Evolutionary conservation across 2,113 vertebrate species (phyloP).

Genomic region (Anoura caudifer): DNA sequence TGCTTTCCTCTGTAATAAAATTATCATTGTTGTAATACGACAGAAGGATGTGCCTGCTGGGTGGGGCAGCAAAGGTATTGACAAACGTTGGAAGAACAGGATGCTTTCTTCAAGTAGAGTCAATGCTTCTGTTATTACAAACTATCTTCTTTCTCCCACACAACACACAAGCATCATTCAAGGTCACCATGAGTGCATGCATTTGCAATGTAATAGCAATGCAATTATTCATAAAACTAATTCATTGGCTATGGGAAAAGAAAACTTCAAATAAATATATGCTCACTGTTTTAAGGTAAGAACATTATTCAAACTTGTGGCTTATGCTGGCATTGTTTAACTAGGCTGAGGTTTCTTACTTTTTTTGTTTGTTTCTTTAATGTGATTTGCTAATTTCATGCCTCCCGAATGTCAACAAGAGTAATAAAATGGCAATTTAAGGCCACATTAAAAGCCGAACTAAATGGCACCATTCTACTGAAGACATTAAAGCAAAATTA

Average conservation of each 20-base stretch:
- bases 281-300: constrained; percentile 67
- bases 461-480: constrained; percentile 74
- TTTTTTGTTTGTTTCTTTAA: constrained; percentile 72
- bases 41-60: not conserved
- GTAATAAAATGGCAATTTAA: constrained; percentile 84
- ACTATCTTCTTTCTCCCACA: constrained; percentile 1
- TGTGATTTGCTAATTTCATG: constrained; percentile 82
- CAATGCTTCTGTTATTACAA: not conserved
- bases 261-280: constrained; percentile 54
- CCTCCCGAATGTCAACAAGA: constrained; percentile 79
- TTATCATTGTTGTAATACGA: not conserved
- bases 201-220: constrained; percentile 25
- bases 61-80: not conserved
- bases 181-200: not conserved
- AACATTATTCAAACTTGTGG: constrained; percentile 46
- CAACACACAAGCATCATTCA: constrained; percentile 27
- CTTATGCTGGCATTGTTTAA: constrained; percentile 72
- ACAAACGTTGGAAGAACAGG: not conserved
- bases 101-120: constrained; percentile 28
- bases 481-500: constrained; percentile 77
- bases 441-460: constrained; percentile 79
- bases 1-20: constrained; percentile 28
- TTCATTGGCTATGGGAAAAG: constrained; percentile 14
- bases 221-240: constrained; percentile 59
- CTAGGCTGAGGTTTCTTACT: not conserved